These are phyloP conservation scores for Protophormia terraenovae DNA, from an alignment of 2,888 invertebrate species.

Conservation along the genomic window DNA sequence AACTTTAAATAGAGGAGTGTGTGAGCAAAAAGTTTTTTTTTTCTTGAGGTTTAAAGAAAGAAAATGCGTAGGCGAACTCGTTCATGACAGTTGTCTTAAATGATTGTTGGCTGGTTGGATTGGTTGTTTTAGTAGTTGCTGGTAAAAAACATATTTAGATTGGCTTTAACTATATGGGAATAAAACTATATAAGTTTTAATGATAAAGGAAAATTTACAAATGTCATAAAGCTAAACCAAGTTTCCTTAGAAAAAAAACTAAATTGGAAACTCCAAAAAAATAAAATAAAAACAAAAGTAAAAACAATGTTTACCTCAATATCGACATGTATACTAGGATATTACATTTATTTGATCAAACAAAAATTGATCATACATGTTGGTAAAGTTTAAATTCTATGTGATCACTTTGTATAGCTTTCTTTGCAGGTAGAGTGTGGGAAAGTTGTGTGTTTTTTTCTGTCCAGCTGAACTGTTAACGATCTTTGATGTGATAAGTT, in stretches of 20 bases:
- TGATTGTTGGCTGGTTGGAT: not conserved
- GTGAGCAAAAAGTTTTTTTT: slow-evolving; percentile 22
- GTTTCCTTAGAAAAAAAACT: not conserved
- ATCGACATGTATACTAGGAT: slow-evolving; percentile 50
- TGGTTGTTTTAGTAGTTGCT: not conserved
- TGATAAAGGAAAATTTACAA: slow-evolving; percentile 48
- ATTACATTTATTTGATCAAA: slow-evolving; percentile 43
- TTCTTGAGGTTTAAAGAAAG: slow-evolving; percentile 19
- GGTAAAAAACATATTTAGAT: slow-evolving; percentile 10
- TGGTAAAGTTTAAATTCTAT: slow-evolving; percentile 16
- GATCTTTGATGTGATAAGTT: slow-evolving; percentile 66
- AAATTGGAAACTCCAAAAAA: not conserved
- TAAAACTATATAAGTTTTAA: not conserved
- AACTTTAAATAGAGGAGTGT: slow-evolving; percentile 12
- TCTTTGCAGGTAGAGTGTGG: slow-evolving; percentile 56
- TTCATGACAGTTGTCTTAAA: slow-evolving; percentile 65
- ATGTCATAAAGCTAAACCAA: slow-evolving; percentile 59
- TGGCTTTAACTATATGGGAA: not conserved
- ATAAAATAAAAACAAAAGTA: slow-evolving; percentile 16
- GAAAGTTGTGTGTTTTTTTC: slow-evolving; percentile 45
- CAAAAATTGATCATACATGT: slow-evolving; percentile 49
- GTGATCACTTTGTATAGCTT: slow-evolving; percentile 19
- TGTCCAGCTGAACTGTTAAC: slow-evolving; percentile 61
- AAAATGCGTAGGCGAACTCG: slow-evolving; percentile 70
- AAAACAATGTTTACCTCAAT: slow-evolving; percentile 37